Conservation (phyloP, 92 coral and sea anemone species). For the Isaurus tuberculatus region DNA sequence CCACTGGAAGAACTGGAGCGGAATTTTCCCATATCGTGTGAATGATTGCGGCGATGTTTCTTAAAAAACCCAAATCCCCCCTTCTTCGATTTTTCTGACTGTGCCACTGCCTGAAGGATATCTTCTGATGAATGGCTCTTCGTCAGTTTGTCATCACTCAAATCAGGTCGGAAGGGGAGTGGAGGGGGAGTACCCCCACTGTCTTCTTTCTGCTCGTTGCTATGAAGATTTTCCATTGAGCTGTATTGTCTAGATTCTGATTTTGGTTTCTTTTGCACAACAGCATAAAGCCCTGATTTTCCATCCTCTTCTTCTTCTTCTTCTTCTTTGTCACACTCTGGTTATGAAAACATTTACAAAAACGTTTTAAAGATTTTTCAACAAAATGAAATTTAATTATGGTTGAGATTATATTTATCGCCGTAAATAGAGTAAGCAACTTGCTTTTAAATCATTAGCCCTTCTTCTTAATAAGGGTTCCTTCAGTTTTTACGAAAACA, state of each 20-base stretch:
- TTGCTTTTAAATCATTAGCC: no score
- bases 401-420: no score
- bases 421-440: no score
- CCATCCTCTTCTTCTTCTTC: not conserved
- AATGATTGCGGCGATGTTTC: constrained; percentile 81
- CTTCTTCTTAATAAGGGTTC: no score
- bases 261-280: constrained; percentile 85
- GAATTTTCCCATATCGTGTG: constrained; percentile 71
- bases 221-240: constrained; percentile 58
- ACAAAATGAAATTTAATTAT: no score
- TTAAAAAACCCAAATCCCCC: constrained; percentile 77
- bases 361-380: no score
- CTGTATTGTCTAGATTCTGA: constrained; percentile 47
- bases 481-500: no score
- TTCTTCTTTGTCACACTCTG: constrained; percentile 25
- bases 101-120: constrained; percentile 29
- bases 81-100: constrained; percentile 70
- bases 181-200: constrained; percentile 89
- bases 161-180: constrained; percentile 77
- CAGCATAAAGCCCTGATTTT: constrained; percentile 73
- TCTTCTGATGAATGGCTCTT: constrained; percentile 65
- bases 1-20: constrained; percentile 31
- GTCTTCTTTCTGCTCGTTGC: constrained; percentile 48
- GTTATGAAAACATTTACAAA: no score
- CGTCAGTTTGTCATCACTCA: constrained; percentile 65